phyloP scores from a whole-genome alignment of 2,113 vertebrate species.

The Cygnus buccinator region DNA sequence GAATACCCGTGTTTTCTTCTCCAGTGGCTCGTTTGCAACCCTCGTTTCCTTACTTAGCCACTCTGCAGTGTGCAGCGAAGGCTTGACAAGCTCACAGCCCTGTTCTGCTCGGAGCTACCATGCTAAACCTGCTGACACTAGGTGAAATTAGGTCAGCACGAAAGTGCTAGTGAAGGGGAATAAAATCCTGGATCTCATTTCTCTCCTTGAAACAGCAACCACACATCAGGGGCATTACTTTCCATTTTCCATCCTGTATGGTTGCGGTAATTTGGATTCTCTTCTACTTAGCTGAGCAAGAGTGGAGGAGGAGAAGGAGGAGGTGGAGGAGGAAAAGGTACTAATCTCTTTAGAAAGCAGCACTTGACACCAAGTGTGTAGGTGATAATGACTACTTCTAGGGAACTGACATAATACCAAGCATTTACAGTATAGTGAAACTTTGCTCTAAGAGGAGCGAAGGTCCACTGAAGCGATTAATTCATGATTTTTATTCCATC shows the following conservation, averaged over 20 bases:
- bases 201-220: background rate
- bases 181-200: background rate
- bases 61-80: rapidly evolving
- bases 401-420: constrained; percentile 45
- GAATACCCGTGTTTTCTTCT: background rate
- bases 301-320: background rate
- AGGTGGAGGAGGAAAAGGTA: constrained; percentile 42
- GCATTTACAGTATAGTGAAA: constrained; percentile 3
- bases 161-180: background rate
- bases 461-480: constrained; percentile 43
- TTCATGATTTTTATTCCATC: constrained; percentile 32
- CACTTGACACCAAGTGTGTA: constrained; percentile 54
- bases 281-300: constrained; percentile 42
- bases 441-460: background rate
- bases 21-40: rapidly evolving
- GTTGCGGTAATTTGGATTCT: constrained; percentile 15
- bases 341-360: constrained; percentile 60
- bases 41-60: rapidly evolving
- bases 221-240: background rate
- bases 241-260: background rate
- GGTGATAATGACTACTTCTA: constrained; percentile 57
- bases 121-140: background rate
- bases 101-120: background rate
- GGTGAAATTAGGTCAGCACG: background rate
- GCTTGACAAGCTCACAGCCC: background rate